These are phyloP conservation scores for Lypha dubia DNA, from an alignment of 2,888 invertebrate genomes.

Conservation along the genomic window DNA sequence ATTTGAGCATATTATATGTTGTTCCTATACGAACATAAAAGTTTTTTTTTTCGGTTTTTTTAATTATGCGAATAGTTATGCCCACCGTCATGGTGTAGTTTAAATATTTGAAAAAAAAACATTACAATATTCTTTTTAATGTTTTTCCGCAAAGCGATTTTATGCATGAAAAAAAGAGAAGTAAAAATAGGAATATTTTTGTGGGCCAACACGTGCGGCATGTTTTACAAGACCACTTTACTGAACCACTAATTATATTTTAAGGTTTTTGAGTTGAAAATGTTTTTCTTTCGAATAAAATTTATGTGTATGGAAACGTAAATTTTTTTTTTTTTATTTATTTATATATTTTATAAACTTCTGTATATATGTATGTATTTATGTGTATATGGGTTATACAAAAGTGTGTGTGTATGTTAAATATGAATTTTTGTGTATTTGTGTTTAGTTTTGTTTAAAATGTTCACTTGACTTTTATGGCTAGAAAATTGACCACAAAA, in stretches of 20 bases:
- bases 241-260: slow-evolving; percentile 69
- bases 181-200: slow-evolving; percentile 39
- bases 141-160: not conserved
- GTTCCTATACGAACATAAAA: too few species aligned
- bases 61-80: not conserved
- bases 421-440: slow-evolving; percentile 37
- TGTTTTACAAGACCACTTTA: slow-evolving; percentile 68
- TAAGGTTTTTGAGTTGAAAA: slow-evolving; percentile 60
- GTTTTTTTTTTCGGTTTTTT: too few species aligned
- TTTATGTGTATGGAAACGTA: slow-evolving; percentile 29
- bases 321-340: slow-evolving; percentile 3
- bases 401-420: not conserved
- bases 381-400: not conserved
- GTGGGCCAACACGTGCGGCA: slow-evolving; percentile 57
- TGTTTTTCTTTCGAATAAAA: slow-evolving; percentile 35
- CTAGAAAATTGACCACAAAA: slow-evolving; percentile 64
- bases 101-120: slow-evolving; percentile 1
- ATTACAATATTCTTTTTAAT: not conserved
- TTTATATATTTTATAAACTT: not conserved
- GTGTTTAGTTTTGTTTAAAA: slow-evolving; percentile 35
- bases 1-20: not conserved
- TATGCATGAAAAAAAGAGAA: not conserved
- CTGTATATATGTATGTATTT: not conserved
- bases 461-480: slow-evolving; percentile 62
- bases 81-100: not conserved